A percentile compares a stretch with the other conserved stretches of the same genome.
These are phyloP conservation scores for Drosophila kuntzei DNA, from an alignment of 2,888 invertebrate species.

Conservation along the genomic window DNA sequence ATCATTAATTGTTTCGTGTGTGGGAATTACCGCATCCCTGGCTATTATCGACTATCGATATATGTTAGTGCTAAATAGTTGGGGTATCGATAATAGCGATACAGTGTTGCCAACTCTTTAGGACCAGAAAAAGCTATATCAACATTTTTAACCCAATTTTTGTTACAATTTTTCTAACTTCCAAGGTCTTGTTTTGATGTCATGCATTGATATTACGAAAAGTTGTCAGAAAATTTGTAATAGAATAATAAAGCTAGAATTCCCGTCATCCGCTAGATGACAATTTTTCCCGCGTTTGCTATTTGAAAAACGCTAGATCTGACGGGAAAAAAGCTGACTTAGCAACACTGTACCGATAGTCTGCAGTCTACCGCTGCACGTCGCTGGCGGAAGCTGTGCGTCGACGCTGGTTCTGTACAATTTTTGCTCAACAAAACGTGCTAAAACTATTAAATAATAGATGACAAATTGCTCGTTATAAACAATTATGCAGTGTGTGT, in stretches of 20 bases:
- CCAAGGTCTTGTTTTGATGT: no score
- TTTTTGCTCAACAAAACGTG: conserved; percentile 47
- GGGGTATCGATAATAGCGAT: conserved; percentile 3
- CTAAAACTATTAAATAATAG: conserved; percentile 37
- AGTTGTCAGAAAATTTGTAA: no score
- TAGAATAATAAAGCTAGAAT: no score
- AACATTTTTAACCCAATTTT: no score
- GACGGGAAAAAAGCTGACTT: no score
- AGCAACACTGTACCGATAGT: background rate
- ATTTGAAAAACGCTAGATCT: no score
- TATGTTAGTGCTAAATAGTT: background rate
- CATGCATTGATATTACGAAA: no score
- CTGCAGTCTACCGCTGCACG: conserved; percentile 39
- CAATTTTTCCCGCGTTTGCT: no score
- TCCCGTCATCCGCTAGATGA: no score
- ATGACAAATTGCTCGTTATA: conserved; percentile 11
- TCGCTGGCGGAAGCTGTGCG: conserved; percentile 45
- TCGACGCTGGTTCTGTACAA: conserved; percentile 23
- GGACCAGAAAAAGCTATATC: no score
- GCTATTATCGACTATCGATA: conserved; percentile 12
- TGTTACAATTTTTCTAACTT: no score
- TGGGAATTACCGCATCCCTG: conserved; percentile 3
- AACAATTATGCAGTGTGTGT: conserved; percentile 16
- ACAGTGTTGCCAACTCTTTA: background rate
- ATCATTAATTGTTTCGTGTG: background rate